Evolutionary conservation across 37 sponge, comb jelly and placozoan genomes (phyloP).

Genomic region (Aphrocallistes beatrix): DNA sequence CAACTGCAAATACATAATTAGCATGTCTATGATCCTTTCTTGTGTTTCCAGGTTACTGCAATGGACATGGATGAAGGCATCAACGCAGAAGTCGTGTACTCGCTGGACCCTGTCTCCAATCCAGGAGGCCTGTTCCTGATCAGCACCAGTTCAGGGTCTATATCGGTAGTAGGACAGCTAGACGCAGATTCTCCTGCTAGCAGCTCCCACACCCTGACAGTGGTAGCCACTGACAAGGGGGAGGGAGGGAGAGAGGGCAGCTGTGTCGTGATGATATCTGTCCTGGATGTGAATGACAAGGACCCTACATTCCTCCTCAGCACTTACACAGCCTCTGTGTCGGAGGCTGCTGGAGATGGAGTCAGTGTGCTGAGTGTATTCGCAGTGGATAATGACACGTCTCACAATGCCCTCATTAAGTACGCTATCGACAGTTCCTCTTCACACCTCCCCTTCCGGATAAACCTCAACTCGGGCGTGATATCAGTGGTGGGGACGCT

Average conservation of each 20-base stretch:
- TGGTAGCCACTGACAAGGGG: slow-evolving; percentile 39
- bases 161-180: background rate
- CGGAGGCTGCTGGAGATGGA: background rate
- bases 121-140: background rate
- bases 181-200: background rate
- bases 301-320: background rate
- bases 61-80: slow-evolving; percentile 34
- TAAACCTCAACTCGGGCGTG: background rate
- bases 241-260: background rate
- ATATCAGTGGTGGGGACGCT: slow-evolving; percentile 1
- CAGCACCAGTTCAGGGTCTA: background rate
- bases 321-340: background rate
- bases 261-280: background rate
- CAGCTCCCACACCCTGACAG: background rate
- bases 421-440: background rate
- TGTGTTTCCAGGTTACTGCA: slow-evolving; percentile 17
- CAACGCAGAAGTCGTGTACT: slow-evolving; percentile 30
- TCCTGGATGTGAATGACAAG: slow-evolving; percentile 24
- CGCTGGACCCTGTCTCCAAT: background rate
- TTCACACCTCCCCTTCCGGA: background rate
- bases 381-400: background rate
- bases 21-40: too few species aligned
- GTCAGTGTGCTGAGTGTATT: background rate
- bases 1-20: too few species aligned
- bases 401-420: background rate